Conservation (phyloP, 2,113 vertebrate species). For the Laterallus jamaicensis region DNA sequence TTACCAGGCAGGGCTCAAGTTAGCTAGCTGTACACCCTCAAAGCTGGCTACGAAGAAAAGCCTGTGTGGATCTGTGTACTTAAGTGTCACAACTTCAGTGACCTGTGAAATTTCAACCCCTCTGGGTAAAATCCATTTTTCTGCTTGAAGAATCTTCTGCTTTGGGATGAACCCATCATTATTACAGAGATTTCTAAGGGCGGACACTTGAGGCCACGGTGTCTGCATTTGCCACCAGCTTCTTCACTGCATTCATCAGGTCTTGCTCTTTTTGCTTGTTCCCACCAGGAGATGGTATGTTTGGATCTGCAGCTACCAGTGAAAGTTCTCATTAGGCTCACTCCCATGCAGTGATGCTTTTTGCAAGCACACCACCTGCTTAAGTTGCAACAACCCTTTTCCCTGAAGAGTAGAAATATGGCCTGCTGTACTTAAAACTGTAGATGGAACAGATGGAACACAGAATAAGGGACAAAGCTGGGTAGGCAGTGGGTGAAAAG, state of each 20-base stretch:
- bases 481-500: not conserved
- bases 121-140: not conserved
- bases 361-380: not conserved
- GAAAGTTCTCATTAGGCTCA: not conserved
- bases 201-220: not conserved
- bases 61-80: not conserved
- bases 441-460: not conserved
- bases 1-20: not conserved
- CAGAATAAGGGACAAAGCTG: not conserved
- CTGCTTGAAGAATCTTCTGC: not conserved
- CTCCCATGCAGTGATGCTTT: not conserved
- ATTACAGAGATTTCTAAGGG: not conserved
- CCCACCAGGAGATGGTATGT: not conserved
- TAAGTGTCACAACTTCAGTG: not conserved
- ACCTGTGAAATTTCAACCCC: not conserved
- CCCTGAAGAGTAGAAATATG: not conserved
- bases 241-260: not conserved
- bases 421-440: not conserved
- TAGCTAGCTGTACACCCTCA: not conserved
- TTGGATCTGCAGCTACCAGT: not conserved
- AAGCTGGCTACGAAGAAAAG: not conserved
- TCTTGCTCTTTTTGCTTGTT: not conserved
- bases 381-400: not conserved
- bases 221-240: not conserved
- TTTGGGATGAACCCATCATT: not conserved